Evolutionary conservation across 1,140 invertebrate species (phyloP).

Genomic region (Mercenaria mercenaria): DNA sequence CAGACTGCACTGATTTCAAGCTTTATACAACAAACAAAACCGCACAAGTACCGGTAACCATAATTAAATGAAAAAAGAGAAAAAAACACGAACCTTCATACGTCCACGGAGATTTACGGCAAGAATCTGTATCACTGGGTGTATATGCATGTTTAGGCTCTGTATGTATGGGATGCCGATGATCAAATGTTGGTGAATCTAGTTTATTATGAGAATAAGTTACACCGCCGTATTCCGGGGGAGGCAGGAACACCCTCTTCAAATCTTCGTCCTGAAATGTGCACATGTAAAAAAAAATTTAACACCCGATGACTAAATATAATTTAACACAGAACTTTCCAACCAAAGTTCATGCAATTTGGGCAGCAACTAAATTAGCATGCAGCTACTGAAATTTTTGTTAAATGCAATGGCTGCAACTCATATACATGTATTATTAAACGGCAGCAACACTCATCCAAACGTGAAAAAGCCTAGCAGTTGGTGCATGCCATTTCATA

Average conservation of each 20-base stretch:
- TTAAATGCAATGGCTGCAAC: not conserved
- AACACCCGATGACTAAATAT: not conserved
- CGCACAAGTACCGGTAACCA: too few relatives aligned
- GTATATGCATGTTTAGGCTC: constrained; percentile 47
- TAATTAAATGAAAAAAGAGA: too few relatives aligned
- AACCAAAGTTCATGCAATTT: not conserved
- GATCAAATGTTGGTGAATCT: constrained; percentile 64
- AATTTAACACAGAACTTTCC: not conserved
- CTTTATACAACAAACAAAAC: too few relatives aligned
- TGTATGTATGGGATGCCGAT: constrained; percentile 54
- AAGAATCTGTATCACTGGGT: constrained; percentile 53
- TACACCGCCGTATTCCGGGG: constrained; percentile 56
- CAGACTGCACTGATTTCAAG: too few relatives aligned
- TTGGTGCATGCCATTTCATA: too few relatives aligned
- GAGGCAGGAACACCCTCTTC: constrained; percentile 59
- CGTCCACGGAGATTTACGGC: constrained; percentile 58
- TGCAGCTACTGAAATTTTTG: not conserved
- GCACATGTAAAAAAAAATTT: not conserved
- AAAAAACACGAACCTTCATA: constrained; percentile 45
- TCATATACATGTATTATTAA: not conserved
- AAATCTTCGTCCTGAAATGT: constrained; percentile 58
- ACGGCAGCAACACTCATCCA: too few relatives aligned
- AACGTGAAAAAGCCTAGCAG: too few relatives aligned
- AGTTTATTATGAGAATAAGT: constrained; percentile 66
- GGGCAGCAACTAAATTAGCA: not conserved